A percentile compares a stretch with the other conserved stretches of the same genome.
Conservation (phyloP, 1,140 invertebrate genomes). For the Gonioctena quinquepunctata region DNA sequence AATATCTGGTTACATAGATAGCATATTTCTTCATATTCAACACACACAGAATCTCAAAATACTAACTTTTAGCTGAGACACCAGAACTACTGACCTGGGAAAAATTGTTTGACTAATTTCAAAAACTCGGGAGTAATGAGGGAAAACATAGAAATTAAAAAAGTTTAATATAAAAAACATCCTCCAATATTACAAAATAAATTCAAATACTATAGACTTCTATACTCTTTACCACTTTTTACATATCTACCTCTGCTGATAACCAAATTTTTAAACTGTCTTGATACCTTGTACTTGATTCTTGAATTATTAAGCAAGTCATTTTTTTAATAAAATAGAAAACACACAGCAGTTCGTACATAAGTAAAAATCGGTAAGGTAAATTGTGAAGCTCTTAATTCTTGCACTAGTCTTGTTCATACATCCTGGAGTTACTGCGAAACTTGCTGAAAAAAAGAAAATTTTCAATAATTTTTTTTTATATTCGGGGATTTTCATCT, state of each 20-base stretch:
- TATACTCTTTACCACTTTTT: background rate
- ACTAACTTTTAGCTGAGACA: too few relatives aligned
- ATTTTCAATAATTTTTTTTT: too few relatives aligned
- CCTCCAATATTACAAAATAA: background rate
- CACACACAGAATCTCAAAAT: too few relatives aligned
- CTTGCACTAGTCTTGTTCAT: background rate
- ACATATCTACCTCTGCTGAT: background rate
- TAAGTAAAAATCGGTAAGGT: background rate
- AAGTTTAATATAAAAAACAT: too few relatives aligned
- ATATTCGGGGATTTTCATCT: too few relatives aligned
- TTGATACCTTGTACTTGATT: background rate
- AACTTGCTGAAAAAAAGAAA: background rate
- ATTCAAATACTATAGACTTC: background rate
- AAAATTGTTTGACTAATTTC: too few relatives aligned
- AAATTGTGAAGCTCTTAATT: background rate
- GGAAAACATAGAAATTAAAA: too few relatives aligned
- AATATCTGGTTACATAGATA: too few relatives aligned
- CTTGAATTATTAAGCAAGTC: background rate
- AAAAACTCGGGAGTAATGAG: too few relatives aligned
- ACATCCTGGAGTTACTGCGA: background rate
- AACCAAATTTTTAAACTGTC: background rate
- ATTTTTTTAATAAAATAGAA: background rate
- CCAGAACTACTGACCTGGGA: too few relatives aligned
- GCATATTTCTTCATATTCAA: too few relatives aligned
- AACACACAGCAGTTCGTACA: background rate